These are phyloP conservation scores for Cephalotes varians DNA, from an alignment of 2,888 invertebrate species.

Conservation along the genomic window DNA sequence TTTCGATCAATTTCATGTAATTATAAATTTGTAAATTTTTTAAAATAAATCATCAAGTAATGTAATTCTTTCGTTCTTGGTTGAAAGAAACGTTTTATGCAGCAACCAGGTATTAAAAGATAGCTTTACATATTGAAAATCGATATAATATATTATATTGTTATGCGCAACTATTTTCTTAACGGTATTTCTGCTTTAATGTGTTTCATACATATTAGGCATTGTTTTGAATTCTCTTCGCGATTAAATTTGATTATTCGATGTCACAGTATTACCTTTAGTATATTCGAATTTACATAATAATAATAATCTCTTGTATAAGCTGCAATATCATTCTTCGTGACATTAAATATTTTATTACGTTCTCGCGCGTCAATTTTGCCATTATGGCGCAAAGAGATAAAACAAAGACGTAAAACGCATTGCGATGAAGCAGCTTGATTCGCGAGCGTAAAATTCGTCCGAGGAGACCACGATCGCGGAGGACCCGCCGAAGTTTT, in stretches of 20 bases:
- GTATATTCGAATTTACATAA: conserved; percentile 11
- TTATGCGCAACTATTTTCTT: conserved; percentile 2
- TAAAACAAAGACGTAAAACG: no score
- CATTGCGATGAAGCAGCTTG: background rate
- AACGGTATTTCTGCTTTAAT: conserved; percentile 41
- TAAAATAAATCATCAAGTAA: conserved; percentile 3
- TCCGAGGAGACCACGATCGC: conserved; percentile 61
- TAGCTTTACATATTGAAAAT: conserved; percentile 39
- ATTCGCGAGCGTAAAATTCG: conserved; percentile 21
- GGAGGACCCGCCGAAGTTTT: conserved; percentile 78
- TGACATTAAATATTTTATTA: background rate
- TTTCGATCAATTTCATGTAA: conserved; percentile 37
- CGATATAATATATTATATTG: conserved; percentile 38
- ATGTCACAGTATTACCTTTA: background rate
- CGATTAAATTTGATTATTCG: conserved; percentile 7
- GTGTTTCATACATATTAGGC: background rate
- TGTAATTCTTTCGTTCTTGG: background rate
- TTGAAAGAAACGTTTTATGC: background rate
- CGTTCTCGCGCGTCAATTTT: background rate
- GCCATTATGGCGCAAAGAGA: no score
- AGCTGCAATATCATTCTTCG: background rate
- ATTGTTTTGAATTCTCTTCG: background rate
- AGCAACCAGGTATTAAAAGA: background rate
- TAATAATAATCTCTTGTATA: background rate
- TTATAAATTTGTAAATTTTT: background rate